phyloP scores from a whole-genome alignment of 1,140 invertebrate species.

The Oryctes rhinoceros region DNA sequence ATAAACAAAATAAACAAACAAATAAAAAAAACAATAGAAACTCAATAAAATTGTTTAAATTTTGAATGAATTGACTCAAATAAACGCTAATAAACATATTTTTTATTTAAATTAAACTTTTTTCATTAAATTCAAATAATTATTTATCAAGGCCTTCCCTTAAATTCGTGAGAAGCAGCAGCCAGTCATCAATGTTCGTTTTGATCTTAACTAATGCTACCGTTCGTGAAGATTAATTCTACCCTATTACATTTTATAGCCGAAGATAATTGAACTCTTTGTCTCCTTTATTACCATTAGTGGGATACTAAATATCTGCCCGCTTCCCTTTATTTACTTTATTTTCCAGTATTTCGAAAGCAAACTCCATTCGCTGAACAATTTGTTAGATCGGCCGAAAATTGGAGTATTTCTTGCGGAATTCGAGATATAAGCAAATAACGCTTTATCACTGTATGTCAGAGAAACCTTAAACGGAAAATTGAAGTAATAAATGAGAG shows the following conservation, averaged over 20 bases:
- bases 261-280: constrained; percentile 48
- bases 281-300: constrained; percentile 45
- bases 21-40: too few species aligned
- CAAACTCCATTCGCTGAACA: neutral
- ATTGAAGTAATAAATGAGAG: too few species aligned
- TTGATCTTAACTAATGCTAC: constrained; percentile 37
- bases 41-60: too few species aligned
- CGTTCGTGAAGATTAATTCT: constrained; percentile 46
- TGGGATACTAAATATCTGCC: constrained; percentile 36
- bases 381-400: neutral
- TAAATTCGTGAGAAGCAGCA: neutral
- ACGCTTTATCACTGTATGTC: too few species aligned
- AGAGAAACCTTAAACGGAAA: too few species aligned
- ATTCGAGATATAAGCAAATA: too few species aligned
- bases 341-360: constrained; percentile 25
- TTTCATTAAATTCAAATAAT: neutral
- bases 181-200: constrained; percentile 24
- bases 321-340: neutral
- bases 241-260: constrained; percentile 46
- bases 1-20: too few species aligned
- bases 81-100: neutral
- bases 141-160: neutral
- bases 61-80: neutral
- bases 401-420: too few species aligned
- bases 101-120: neutral